Base-by-base conservation (phyloP, 1,140 invertebrate species). In the Ceratoteleas bidentatus region DNA sequence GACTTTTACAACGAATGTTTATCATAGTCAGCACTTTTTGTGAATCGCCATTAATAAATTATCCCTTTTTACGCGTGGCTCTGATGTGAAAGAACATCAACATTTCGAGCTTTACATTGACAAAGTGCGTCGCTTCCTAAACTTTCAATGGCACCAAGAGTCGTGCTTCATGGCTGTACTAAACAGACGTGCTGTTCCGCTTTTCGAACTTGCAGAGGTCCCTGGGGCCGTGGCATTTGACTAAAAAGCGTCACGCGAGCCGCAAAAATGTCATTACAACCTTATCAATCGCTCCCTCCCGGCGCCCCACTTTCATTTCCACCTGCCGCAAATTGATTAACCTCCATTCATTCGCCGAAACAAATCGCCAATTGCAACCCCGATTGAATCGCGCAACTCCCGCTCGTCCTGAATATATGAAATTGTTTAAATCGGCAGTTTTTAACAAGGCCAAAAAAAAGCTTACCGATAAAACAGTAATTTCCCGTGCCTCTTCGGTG, bases 61-160 rank as follows among this genome's bases (percentile, higher is more conserved):
- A 54, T 16, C 34, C 49, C 45, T 65, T 52, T 64, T 40, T 45
- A 47, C 50, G 47, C 72, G 53, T 57, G 70, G 43, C 10, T 15
- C 14, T 58, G 75, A 65, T 62, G 65, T 70, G 50, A 75, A 68
- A 70, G 52, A 69, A 74, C 77, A 54, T 75, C 53, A 76, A 72
- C 78, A 49, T 75, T 75, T 54, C 32, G 66, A 65, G 45, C 40
- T 70, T 75, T 58, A 75, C 53, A 74, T 60, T 75, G 78, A 75
- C 64, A 75, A 81, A 81, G 65, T 75, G 61, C 64, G 52, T 56
- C 38, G 66, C 72, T 70, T 72, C 65, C 70, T 61, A 65, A 81
- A 81, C 78, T 81, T 76, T 72, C 65, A 66, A 75, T 75, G 78
- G 53, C 60, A 47, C 65, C 61, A 60, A 70, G 72, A 81, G 72